Evolutionary conservation across 2,888 invertebrate species (phyloP).

Genomic region (Odontocerum albicorne): DNA sequence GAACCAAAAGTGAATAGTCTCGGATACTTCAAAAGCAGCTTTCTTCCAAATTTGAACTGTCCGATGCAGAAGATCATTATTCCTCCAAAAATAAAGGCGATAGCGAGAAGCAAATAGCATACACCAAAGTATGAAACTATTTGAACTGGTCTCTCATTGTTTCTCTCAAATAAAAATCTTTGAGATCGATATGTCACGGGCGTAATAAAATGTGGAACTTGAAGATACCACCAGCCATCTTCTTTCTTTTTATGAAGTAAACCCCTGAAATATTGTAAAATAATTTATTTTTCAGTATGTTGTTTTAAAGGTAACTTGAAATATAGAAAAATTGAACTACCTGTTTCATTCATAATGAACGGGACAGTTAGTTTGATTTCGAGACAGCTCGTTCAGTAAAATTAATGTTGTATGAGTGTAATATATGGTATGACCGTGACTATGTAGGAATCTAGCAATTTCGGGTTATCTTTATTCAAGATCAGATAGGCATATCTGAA

Average conservation of each 20-base stretch:
- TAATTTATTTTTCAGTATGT: too few relatives aligned
- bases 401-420: too few relatives aligned
- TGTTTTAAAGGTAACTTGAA: too few relatives aligned
- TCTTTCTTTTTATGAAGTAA: slow-evolving; percentile 53
- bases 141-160: slow-evolving; percentile 76
- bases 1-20: slow-evolving; percentile 51
- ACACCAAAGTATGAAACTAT: slow-evolving; percentile 69
- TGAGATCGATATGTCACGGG: slow-evolving; percentile 84
- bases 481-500: too few relatives aligned
- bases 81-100: slow-evolving; percentile 62
- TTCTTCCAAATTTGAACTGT: slow-evolving; percentile 38
- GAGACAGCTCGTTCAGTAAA: too few relatives aligned
- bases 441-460: too few relatives aligned
- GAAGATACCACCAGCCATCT: slow-evolving; percentile 62
- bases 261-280: slow-evolving; percentile 48
- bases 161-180: slow-evolving; percentile 67
- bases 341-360: too few relatives aligned
- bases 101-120: slow-evolving; percentile 60
- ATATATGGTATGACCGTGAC: too few relatives aligned
- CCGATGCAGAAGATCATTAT: slow-evolving; percentile 47
- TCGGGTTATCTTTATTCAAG: too few relatives aligned
- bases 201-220: slow-evolving; percentile 83
- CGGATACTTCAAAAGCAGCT: slow-evolving; percentile 40
- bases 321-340: too few relatives aligned
- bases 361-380: too few relatives aligned